Evolutionary conservation across 30 jellyfish, hydroid and myxozoan species (phyloP), one percentile per base, ranked within the genome.

Genomic region (Hydractinia echinata): DNA sequence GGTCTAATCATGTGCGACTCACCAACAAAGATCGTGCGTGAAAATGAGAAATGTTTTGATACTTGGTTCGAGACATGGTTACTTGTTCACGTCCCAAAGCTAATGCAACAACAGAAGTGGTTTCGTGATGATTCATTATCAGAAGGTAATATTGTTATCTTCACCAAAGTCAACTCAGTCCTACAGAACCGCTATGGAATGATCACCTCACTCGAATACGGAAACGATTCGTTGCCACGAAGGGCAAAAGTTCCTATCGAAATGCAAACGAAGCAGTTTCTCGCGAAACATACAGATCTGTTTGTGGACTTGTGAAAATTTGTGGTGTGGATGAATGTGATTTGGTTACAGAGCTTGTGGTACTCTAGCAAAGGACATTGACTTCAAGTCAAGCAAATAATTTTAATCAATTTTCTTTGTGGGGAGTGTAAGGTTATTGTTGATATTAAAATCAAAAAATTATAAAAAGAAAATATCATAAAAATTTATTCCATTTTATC

Each of bases 231-330:
- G 21, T 5, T 62, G 10, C 5, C 73, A n/a, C 73, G 73, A 62
- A 62, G 21, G 10, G 73, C 73, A 5, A 4, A 4, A 10, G 10
- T 62, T 62, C 50, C 16, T 62, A 62, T 62, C 73, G 73, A 62
- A 62, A 62, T 62, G 50, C 4, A 5, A 62, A 62, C 10, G 73
- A 62, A 9, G 73, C 16, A 9, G 10, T 4, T 5, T 62, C 21
- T 62, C 73, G 73, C 10, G 73, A 62, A 62, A 62, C 73, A 50
- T 62, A n/a, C n/a, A n/a, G n/a, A n/a, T n/a, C n/a, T n/a, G n/a
- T n/a, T n/a, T n/a, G n/a, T n/a, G n/a, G n/a, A n/a, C n/a, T n/a
- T n/a, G n/a, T n/a, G n/a, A n/a, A n/a, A n/a, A n/a, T n/a, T n/a
- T n/a, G n/a, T n/a, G n/a, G n/a, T n/a, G n/a, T n/a, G n/a, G n/a